phyloP scores from a whole-genome alignment of 2,113 vertebrate species.

The Cynoglossus semilaevis region DNA sequence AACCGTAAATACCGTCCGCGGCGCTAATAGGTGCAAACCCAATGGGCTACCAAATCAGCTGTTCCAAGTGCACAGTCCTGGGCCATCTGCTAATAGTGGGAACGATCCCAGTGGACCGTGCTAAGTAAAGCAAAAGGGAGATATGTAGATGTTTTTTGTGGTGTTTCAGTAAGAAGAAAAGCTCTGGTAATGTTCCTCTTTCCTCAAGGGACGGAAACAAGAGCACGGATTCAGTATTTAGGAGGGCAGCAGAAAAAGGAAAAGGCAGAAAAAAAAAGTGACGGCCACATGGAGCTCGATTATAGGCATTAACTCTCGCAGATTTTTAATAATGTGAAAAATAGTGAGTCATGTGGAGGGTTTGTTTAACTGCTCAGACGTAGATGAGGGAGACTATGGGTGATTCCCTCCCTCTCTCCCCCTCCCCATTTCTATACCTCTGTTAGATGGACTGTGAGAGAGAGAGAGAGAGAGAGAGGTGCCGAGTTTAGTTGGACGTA shows the following conservation, averaged over 20 bases:
- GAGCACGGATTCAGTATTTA: conserved; percentile 16
- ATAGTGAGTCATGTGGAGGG: conserved; percentile 28
- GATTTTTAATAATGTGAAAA: conserved; percentile 20
- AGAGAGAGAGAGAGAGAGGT: background rate
- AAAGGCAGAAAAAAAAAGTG: conserved; percentile 3
- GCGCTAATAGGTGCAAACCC: conserved; percentile 19
- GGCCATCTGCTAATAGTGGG: conserved; percentile 44
- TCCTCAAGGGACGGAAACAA: conserved; percentile 28
- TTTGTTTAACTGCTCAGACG: conserved; percentile 27
- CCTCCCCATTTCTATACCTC: background rate
- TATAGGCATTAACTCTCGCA: conserved; percentile 18
- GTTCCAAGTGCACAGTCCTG: conserved; percentile 24
- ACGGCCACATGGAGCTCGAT: conserved; percentile 4
- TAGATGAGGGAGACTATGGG: conserved; percentile 13
- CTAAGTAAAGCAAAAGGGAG: conserved; percentile 33
- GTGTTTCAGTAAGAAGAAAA: conserved; percentile 42
- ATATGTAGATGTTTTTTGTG: conserved; percentile 42
- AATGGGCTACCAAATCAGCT: conserved; percentile 18
- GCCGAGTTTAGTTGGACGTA: background rate
- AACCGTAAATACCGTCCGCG: conserved; percentile 19
- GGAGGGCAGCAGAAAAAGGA: conserved; percentile 11
- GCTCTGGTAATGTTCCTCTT: conserved; percentile 36
- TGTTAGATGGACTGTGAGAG: background rate
- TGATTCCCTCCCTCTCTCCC: conserved; percentile 11
- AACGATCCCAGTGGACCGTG: conserved; percentile 17